Conservation (phyloP, 23 tunicate species). For the Halocynthia roretzi region DNA sequence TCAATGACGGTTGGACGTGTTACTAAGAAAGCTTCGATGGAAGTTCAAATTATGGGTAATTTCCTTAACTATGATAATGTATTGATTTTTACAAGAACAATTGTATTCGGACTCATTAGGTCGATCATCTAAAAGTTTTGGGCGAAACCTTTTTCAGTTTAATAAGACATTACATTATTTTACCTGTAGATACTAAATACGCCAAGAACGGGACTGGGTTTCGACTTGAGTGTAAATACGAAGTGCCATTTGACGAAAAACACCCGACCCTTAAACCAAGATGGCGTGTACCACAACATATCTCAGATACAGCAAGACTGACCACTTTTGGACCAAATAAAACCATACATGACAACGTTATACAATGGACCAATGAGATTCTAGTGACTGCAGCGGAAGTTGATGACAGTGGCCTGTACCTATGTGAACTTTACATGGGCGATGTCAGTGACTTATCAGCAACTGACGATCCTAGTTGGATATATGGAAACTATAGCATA, state of each 20-base stretch:
- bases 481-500: too few relatives aligned
- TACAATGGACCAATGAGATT: background rate
- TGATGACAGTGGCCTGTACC: slow-evolving; percentile 41
- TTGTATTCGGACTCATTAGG: too few relatives aligned
- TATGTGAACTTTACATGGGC: slow-evolving; percentile 2
- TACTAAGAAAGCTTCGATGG: background rate
- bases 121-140: too few relatives aligned
- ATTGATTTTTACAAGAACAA: too few relatives aligned
- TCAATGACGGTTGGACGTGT: background rate
- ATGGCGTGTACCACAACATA: slow-evolving; percentile 5
- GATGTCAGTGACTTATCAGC: background rate
- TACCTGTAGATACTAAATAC: too few relatives aligned
- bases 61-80: too few relatives aligned
- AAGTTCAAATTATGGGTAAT: slow-evolving; percentile 24
- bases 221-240: too few relatives aligned
- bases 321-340: background rate
- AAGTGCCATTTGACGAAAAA: background rate
- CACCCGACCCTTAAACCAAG: background rate
- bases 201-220: too few relatives aligned
- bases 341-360: background rate
- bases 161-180: too few relatives aligned
- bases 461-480: background rate
- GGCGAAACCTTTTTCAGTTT: too few relatives aligned
- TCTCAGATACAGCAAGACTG: background rate
- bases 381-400: background rate